phyloP scores from a whole-genome alignment of 1,140 invertebrate species.

The Medauroidea extradentata region DNA sequence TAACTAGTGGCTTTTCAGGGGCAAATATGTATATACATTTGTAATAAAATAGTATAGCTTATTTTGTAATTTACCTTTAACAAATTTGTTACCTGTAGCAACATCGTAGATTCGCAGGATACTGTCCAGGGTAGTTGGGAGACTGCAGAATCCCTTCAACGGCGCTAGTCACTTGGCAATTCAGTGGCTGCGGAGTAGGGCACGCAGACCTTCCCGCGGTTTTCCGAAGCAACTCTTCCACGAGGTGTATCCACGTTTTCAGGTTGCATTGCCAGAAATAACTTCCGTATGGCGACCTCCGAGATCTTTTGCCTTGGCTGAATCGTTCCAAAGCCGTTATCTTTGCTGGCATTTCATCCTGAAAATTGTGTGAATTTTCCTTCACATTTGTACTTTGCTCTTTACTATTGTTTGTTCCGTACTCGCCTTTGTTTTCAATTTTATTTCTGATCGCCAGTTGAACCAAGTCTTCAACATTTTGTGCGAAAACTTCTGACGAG shows the following conservation, averaged over 20 bases:
- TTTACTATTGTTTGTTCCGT: no score
- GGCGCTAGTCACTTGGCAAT: background rate
- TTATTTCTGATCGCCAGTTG: no score
- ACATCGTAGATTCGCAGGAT: background rate
- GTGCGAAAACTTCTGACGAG: no score
- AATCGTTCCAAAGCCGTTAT: background rate
- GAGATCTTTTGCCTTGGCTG: background rate
- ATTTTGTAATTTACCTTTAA: background rate
- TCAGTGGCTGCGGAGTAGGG: background rate
- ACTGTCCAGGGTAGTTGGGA: background rate
- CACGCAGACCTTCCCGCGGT: background rate
- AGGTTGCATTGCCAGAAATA: background rate
- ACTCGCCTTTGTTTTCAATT: no score
- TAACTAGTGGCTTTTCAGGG: no score
- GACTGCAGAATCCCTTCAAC: background rate
- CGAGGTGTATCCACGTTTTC: background rate
- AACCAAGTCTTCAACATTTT: no score
- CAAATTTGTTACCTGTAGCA: background rate
- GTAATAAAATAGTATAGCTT: background rate
- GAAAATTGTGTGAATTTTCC: no score
- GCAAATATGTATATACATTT: no score
- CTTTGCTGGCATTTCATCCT: no score
- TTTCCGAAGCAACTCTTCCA: background rate
- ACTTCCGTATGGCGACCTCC: background rate
- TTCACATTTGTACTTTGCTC: no score